phyloP scores from a whole-genome alignment of 2,113 vertebrate species.

The Bubo scandiacus region DNA sequence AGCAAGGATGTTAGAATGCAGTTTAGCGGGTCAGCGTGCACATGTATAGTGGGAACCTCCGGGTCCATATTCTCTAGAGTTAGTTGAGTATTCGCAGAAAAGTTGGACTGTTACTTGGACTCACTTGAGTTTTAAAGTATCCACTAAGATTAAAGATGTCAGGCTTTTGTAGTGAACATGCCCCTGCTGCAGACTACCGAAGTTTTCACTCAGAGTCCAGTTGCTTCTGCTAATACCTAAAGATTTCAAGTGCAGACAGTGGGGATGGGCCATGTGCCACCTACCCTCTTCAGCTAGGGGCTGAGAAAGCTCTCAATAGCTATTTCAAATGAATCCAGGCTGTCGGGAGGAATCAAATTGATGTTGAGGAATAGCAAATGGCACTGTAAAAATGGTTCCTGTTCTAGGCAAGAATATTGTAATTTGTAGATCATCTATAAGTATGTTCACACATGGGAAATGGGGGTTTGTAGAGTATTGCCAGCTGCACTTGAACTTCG shows the following conservation, averaged over 20 bases:
- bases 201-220: neutral
- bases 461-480: neutral
- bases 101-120: neutral
- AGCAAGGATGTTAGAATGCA: neutral
- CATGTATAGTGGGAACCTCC: neutral
- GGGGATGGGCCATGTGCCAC: neutral
- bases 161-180: neutral
- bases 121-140: neutral
- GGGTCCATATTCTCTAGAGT: neutral
- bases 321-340: neutral
- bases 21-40: fast-evolving
- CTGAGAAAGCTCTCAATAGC: neutral
- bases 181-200: neutral
- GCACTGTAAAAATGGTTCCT: neutral
- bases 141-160: neutral
- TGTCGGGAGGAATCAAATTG: neutral
- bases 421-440: neutral
- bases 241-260: neutral
- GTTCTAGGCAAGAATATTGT: neutral
- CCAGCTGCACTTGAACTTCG: neutral
- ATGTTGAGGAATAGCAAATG: neutral
- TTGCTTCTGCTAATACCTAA: neutral
- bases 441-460: neutral
- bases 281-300: neutral
- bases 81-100: neutral